Evolutionary conservation across 2,888 invertebrate species (phyloP), one percentile per base, ranked within the genome.

Genomic region (Carabus problematicus): DNA sequence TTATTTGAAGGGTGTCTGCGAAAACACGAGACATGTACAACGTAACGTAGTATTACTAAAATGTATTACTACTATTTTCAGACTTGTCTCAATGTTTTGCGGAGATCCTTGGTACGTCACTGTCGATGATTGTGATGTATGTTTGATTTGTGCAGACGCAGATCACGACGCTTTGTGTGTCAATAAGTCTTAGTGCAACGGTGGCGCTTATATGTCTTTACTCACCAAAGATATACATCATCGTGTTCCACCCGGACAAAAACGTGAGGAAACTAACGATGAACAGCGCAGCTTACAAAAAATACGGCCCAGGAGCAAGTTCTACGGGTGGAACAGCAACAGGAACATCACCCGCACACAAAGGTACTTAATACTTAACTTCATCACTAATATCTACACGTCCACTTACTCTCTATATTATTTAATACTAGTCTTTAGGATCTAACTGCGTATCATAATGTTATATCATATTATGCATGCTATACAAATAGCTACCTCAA

Each of bases 161-260:
- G 81, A 87, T 88, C 62, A 89, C 89, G 9, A 89, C 90, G 0
- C 80, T 91, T 29, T 89, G 89, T 79, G 86, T 91, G 74, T 88
- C 89, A 45, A 88, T 90, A 55, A 89, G 88, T 73, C 84, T 91
- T 76, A 89, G 88, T 75, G 89, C 90, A 47, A 87, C 88, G 1
- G 90, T 89, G 18, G 88, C 89, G 8, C 82, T 91, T 54, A 86
- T 88, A 62, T 91, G 90, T 76, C 83, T 91, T 7, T 91, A 89
- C 79, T 87, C 88, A 19, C 90, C 90, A 16, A 91, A 91, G 81
- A 84, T 90, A 43, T 90, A 90, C 83, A 89, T 91, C 74, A 89
- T 91, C 72, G 81, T 91, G 71, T 87, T 89, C 76, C 89, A 91
- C 77, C 90, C 90, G 49, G 89, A 91, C 76, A 91, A 91, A 78